Percentiles rank a stretch among this genome's conserved stretches.
phyloP scores from a whole-genome alignment of 2,113 vertebrate species.

The Dasyprocta punctata region DNA sequence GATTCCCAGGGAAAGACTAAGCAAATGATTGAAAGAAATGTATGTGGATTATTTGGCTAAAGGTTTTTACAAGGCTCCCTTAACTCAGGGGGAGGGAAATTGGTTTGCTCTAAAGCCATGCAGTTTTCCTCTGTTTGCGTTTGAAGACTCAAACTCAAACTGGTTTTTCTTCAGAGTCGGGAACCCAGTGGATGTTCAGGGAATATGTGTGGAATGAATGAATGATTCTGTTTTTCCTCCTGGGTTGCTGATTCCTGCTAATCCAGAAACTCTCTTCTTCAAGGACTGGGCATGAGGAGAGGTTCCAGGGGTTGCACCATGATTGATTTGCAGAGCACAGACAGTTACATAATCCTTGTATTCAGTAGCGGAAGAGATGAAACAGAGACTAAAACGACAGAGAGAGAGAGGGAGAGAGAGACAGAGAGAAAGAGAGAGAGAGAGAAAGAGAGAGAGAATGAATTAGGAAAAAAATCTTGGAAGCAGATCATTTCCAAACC shows the following conservation, averaged over 20 bases:
- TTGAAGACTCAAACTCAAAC: slow-evolving; percentile 43
- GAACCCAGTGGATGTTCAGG: slow-evolving; percentile 41
- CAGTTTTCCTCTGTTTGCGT: slow-evolving; percentile 63
- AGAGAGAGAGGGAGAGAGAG: too few relatives aligned
- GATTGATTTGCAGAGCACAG: not conserved
- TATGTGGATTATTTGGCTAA: slow-evolving; percentile 40
- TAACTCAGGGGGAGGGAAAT: slow-evolving; percentile 10
- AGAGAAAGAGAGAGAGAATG: too few relatives aligned
- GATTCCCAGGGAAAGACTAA: slow-evolving; percentile 14
- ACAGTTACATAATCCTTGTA: not conserved
- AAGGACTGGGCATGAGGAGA: not conserved
- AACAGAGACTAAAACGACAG: too few relatives aligned
- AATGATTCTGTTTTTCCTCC: slow-evolving; percentile 49
- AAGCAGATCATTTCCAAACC: slow-evolving; percentile 34
- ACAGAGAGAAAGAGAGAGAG: too few relatives aligned
- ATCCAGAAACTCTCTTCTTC: slow-evolving; percentile 2
- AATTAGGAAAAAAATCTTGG: not conserved
- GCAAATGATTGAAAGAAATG: slow-evolving; percentile 28
- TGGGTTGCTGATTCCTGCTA: not conserved
- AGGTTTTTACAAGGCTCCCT: slow-evolving; percentile 44
- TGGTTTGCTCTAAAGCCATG: slow-evolving; percentile 35
- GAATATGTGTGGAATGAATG: slow-evolving; percentile 49
- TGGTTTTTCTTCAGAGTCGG: slow-evolving; percentile 47
- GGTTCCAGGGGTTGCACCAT: not conserved
- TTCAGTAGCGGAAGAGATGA: not conserved